Conservation (phyloP, 2,888 invertebrate genomes). For the Campoletis raptor region DNA sequence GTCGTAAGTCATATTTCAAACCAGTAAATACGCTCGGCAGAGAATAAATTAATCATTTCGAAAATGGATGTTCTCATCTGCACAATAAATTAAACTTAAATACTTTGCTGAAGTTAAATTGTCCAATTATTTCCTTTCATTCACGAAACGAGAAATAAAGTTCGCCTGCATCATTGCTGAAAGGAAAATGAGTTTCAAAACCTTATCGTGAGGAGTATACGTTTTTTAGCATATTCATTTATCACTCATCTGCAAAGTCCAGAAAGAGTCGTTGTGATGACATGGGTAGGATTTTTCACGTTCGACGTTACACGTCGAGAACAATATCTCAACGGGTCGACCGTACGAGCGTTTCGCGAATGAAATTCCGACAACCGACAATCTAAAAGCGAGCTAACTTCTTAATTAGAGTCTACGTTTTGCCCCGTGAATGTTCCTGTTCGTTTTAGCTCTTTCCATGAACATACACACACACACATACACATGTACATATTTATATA, state of each 20-base stretch:
- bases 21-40: not conserved
- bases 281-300: not conserved
- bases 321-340: conserved; percentile 1
- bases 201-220: not conserved
- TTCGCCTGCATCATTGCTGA: not conserved
- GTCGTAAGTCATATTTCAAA: not conserved
- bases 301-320: conserved; percentile 19
- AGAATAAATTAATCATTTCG: not conserved
- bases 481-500: not conserved
- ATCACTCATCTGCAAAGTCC: not conserved
- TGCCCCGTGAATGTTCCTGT: not conserved
- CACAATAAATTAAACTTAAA: no score
- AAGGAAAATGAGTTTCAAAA: not conserved
- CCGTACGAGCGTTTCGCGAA: conserved; percentile 48
- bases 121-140: not conserved
- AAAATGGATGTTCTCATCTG: no score
- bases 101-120: not conserved
- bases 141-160: not conserved
- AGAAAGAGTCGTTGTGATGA: not conserved
- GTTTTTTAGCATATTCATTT: not conserved
- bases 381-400: conserved; percentile 56
- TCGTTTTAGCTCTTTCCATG: not conserved
- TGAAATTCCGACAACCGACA: conserved; percentile 54
- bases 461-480: not conserved
- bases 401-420: conserved; percentile 57